Base-by-base conservation (phyloP, 2,888 invertebrate species). In the Lithophane socia region DNA sequence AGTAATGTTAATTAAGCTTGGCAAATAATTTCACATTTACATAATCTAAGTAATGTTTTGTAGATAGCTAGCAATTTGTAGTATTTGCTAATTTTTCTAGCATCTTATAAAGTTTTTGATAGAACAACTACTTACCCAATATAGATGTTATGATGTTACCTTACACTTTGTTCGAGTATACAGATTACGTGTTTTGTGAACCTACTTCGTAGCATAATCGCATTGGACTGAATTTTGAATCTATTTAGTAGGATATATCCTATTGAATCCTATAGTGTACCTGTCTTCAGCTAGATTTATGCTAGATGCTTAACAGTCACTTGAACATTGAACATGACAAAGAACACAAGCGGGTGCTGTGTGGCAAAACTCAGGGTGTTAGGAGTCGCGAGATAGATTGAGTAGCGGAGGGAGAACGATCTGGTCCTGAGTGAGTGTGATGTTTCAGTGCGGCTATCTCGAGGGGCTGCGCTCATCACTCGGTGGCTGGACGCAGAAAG, bases 401-500 rank as follows among this genome's bases (percentile, higher is more conserved):
- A 86, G 86, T 88, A 83, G 85, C 84, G 91, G 83, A 86, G 86
- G 90, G 90, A 88, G 89, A 90, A 91, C 91, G 92, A 91, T 92
- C 92, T 92, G 93, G 95, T 95, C 94, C 95, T 96, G 95, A 96
- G 96, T 92, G 95, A 95, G 95, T 96, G 96, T 97, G 96, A 96
- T 97, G 96, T 97, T 98, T 97, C 98, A 98, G 98, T 98, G 98
- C 97, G 98, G 98, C 97, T 98, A 98, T 98, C 98, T 98, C 97
- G 98, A 98, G 97, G 98, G 98, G 97, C 98, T 98, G 97, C 98
- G 98, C 97, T 98, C 98, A 97, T 98, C 98, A 98, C 98, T 99
- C 97, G 98, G 98, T 98, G 98, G 98, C 98, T 98, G 98, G 98
- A 99, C 99, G 97, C 98, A 98, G 98, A 98, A 98, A 98, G 98